Base-by-base conservation (phyloP, 2,113 vertebrate genomes). In the Phyllostomus hastatus region DNA sequence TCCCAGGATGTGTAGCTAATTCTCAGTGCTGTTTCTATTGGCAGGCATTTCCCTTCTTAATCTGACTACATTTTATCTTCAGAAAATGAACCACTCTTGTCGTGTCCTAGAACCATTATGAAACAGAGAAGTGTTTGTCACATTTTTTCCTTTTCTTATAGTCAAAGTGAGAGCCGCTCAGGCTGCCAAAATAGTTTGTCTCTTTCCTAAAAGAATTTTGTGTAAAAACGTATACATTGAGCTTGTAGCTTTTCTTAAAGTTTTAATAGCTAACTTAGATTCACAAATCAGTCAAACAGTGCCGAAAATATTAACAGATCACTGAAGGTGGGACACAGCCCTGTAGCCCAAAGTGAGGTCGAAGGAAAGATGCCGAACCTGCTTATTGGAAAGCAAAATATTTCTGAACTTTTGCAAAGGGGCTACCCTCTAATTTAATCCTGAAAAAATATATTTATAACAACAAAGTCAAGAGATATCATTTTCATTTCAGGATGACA, bases 11-110 rank as follows among this genome's bases (percentile, higher is more conserved):
- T 86, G 22, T 83, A 83, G 76, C 72, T 67, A 96, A 85, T 64
- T 90, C 87, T 95, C 88, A 54, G 66, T 82, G 86, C 24, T 94
- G 72, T 97, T 96, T 97, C 95, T 87, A 81, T 52, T 97, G 91
- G 93, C 75, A 96, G 72, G 85, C 92, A 35, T 81, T 93, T 94
- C 38, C 12, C 31, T 84, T 94, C 84, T 92, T 94, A 95, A 91
- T 94, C 82, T 54, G 26, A 84, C 35, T 75, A 72, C n/a, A 94
- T 90, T 97, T 92, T 95, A 91, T 96, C 95, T 94, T 93, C 86
- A 96, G 95, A 96, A 70, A 93, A 75, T 61, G 31, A 90, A 90
- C 82, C 46, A 79, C 78, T 94, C 48, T 95, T 95, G 82, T 73
- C 86, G 20, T 90, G 89, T 90, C 80, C 50, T 73, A 93, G 79